A percentile compares a stretch with the other conserved stretches of the same genome.
phyloP scores from a whole-genome alignment of 2,113 vertebrate species.

The Poecile atricapillus region DNA sequence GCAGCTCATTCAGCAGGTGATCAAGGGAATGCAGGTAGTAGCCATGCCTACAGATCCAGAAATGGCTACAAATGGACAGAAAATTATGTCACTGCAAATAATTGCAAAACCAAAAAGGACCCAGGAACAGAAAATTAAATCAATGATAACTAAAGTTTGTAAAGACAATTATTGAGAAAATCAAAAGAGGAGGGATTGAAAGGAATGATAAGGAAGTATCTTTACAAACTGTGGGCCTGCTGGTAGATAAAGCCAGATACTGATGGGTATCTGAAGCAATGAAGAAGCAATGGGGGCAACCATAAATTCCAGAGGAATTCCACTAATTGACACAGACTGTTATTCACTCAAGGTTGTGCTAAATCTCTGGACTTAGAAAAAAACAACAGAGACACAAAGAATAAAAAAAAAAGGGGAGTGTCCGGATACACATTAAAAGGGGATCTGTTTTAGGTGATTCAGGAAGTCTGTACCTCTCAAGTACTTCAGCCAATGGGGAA shows the following conservation, averaged over 20 bases:
- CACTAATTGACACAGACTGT: too few species aligned
- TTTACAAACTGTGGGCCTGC: not conserved
- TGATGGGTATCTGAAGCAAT: too few species aligned
- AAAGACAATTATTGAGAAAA: not conserved
- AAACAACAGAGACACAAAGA: not conserved
- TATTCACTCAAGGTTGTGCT: not conserved
- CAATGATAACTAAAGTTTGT: not conserved
- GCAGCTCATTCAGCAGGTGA: not conserved
- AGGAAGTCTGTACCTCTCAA: not conserved
- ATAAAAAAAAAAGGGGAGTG: not conserved
- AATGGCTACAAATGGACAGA: not conserved
- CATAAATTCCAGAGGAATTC: not conserved
- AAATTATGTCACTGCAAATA: not conserved
- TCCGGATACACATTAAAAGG: not conserved
- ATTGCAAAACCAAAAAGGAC: not conserved
- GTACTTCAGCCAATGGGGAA: not conserved
- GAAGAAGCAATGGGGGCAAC: not conserved
- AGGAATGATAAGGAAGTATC: not conserved
- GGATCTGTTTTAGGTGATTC: not conserved
- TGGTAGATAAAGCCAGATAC: not conserved
- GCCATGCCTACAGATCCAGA: not conserved
- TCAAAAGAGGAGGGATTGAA: not conserved
- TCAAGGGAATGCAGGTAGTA: not conserved
- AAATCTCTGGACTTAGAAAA: not conserved
- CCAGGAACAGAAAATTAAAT: not conserved